A percentile compares a stretch with the other conserved stretches of the same genome.
Evolutionary conservation across 2,797 vertebrate species (phyloP).

Genomic region (Periparus ater): DNA sequence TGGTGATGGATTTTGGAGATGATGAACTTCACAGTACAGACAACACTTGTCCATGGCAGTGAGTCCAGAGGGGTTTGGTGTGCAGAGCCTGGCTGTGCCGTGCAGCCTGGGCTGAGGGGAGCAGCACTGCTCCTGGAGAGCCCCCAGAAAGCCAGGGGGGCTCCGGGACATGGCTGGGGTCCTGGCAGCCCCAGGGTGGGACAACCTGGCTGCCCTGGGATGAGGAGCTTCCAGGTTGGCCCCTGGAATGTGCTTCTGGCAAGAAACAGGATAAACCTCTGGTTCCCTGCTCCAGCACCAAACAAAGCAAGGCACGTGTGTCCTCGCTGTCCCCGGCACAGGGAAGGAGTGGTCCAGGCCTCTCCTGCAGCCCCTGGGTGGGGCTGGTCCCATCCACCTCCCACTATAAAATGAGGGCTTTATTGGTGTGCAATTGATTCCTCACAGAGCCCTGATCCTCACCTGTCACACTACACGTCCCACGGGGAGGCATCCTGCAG

Average conservation of each 20-base stretch:
- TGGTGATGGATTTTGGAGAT: background rate
- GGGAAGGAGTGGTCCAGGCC: background rate
- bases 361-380: rapidly evolving
- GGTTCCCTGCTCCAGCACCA: background rate
- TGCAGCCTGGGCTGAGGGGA: background rate
- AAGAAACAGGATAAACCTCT: background rate
- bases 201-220: background rate
- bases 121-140: background rate
- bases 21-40: too few species aligned
- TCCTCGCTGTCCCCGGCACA: rapidly evolving
- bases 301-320: rapidly evolving
- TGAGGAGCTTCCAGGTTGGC: background rate
- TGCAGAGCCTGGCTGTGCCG: background rate
- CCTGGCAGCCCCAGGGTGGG: background rate
- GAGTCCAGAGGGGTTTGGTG: background rate
- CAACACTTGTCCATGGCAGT: rapidly evolving
- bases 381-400: background rate
- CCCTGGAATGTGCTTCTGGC: rapidly evolving
- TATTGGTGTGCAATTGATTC: rapidly evolving
- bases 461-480: background rate
- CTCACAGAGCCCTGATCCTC: background rate
- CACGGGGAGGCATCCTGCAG: background rate
- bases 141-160: background rate
- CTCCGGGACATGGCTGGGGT: rapidly evolving
- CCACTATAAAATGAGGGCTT: background rate